Evolutionary conservation across 2,113 vertebrate species (phyloP), one percentile per base, ranked within the genome.

Genomic region (Caranx melampygus): DNA sequence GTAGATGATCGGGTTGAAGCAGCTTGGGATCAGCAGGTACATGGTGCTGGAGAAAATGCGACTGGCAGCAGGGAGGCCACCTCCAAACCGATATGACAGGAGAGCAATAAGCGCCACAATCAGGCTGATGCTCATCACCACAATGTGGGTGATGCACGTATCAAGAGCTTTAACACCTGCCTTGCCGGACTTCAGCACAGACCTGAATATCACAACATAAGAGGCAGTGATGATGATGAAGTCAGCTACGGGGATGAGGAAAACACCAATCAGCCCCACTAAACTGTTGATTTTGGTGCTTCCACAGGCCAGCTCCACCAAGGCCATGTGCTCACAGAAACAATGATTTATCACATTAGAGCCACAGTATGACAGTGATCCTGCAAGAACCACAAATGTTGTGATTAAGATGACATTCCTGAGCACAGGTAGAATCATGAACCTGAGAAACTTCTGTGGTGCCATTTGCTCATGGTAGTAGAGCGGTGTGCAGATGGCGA

Each of bases 21-120:
- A 57, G 63, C 73, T 59, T 1, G 73, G 73, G 3, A 76, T n/a
- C 37, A 76, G n/a, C 40, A 66, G 52, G 31, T 76, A 66, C 62
- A 76, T 55, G 40, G 13, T 44, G 14, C 62, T 66, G 52, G n/a
- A 49, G 62, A 76, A 55, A 14, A 76, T 37, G 7, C 40, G 73
- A 20, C 15, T 8, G 4, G 40, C 20, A 2, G 20, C 12, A 20
- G 73, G 63, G 11, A 76, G 73, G 26, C 33, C 6, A 4, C 37
- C n/a, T 18, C 42, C 33, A 31, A 76, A 4, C 3, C 73, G 52
- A 21, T 42, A 42, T 7, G 73, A 76, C n/a, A 75, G 31, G 31
- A 66, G 66, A 34, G 73, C 73, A 18, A 58, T 52, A 0, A 76
- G 49, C 6, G 33, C 42, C 7, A 66, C 20, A 1, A 3, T 12